Conservation (phyloP, 2,888 invertebrate species). For the Tetropium fuscum region DNA sequence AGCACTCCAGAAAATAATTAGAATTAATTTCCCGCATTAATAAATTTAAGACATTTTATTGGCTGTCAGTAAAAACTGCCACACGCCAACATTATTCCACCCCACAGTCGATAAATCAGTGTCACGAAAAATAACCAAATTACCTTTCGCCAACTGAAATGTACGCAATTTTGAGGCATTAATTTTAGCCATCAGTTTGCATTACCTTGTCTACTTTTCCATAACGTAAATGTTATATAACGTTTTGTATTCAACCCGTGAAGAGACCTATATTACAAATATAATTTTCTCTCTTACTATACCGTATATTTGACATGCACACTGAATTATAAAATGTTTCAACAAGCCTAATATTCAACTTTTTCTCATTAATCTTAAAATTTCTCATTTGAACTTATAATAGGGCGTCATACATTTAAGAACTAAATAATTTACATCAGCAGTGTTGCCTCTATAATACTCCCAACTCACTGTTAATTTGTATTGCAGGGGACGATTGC, state of each 20-base stretch:
- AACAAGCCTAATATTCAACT: conserved; percentile 29
- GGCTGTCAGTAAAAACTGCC: conserved; percentile 20
- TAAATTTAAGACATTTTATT: conserved; percentile 21
- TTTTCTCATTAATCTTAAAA: conserved; percentile 26
- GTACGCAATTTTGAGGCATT: conserved; percentile 27
- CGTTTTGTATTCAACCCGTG: conserved; percentile 28
- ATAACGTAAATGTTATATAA: conserved; percentile 17
- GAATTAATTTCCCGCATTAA: conserved; percentile 10
- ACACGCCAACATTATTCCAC: conserved; percentile 20
- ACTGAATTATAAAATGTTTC: conserved; percentile 13
- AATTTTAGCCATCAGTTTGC: conserved; percentile 27
- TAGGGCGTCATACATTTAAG: conserved; percentile 37
- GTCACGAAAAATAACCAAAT: conserved; percentile 29
- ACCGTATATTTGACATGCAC: conserved; percentile 33
- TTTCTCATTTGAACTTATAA: conserved; percentile 33
- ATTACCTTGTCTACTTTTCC: conserved; percentile 22
- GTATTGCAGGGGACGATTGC: no score
- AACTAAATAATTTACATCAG: conserved; percentile 42
- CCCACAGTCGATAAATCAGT: conserved; percentile 24
- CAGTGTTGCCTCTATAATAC: conserved; percentile 36
- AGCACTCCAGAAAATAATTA: no score
- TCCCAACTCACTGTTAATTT: conserved; percentile 38
- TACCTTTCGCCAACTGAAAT: conserved; percentile 27
- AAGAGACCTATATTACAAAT: conserved; percentile 26
- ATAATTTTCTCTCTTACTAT: conserved; percentile 38